Percentiles rank a stretch among this genome's conserved stretches.
These are phyloP conservation scores for Danio jaintianensis DNA, from an alignment of 2,797 vertebrate genomes.

Conservation along the genomic window DNA sequence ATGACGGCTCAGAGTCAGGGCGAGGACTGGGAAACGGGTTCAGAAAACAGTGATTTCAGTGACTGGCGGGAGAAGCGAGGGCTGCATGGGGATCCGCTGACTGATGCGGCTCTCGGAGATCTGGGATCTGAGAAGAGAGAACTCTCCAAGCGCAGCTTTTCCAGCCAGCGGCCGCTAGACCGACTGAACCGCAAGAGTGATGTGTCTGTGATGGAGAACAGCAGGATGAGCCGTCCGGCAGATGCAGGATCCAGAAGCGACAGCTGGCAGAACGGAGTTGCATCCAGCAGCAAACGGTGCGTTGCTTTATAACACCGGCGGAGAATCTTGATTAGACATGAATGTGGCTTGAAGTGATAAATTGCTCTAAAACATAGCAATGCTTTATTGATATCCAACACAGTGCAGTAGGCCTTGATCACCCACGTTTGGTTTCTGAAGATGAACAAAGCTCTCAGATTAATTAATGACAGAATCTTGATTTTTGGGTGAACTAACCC, in stretches of 20 bases:
- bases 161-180: conserved; percentile 94
- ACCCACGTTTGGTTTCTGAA: too few species aligned
- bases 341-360: too few species aligned
- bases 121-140: conserved; percentile 89
- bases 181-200: conserved; percentile 94
- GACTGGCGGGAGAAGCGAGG: conserved; percentile 87
- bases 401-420: too few species aligned
- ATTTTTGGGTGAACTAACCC: too few species aligned
- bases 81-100: conserved; percentile 73
- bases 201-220: conserved; percentile 79
- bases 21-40: conserved; percentile 97
- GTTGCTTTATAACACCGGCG: not conserved
- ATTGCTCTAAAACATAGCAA: too few species aligned
- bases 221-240: conserved; percentile 81
- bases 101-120: conserved; percentile 79
- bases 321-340: not conserved
- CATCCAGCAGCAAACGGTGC: conserved; percentile 89
- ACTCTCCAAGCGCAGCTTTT: conserved; percentile 95
- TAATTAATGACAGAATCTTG: too few species aligned
- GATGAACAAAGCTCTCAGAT: too few species aligned
- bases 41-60: conserved; percentile 94
- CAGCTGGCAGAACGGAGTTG: conserved; percentile 86
- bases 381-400: too few species aligned
- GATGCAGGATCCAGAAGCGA: conserved; percentile 82
- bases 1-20: conserved; percentile 85